Conservation (phyloP, 2,888 invertebrate species). For the Clistopyga incitator region DNA sequence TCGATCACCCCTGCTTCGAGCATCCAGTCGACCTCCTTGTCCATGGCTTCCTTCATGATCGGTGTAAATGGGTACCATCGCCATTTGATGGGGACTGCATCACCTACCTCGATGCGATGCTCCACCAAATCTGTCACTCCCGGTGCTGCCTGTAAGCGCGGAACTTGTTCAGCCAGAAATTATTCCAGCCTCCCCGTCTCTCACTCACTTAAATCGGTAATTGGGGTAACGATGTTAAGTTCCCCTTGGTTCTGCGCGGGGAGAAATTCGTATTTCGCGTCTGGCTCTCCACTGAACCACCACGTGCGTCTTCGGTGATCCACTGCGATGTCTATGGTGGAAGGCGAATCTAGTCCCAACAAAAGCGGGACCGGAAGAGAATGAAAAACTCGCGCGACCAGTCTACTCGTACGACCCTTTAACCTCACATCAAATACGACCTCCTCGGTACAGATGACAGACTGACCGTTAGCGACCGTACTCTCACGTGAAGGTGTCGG, state of each 20-base stretch:
- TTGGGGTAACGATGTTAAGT: neutral
- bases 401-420: neutral
- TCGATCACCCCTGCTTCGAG: neutral
- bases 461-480: neutral
- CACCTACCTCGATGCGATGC: slow-evolving; percentile 40
- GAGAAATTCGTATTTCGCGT: neutral
- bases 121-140: neutral
- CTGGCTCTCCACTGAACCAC: neutral
- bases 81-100: neutral
- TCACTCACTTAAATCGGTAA: neutral
- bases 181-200: neutral
- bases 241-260: neutral
- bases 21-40: neutral
- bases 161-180: neutral
- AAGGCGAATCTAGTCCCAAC: neutral
- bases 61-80: slow-evolving; percentile 3
- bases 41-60: neutral
- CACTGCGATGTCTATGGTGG: neutral
- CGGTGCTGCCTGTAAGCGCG: neutral
- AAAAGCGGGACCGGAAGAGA: neutral
- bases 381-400: neutral
- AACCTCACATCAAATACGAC: neutral
- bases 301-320: neutral
- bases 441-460: neutral
- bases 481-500: neutral